Evolutionary conservation across 2,797 vertebrate species (phyloP).

Genomic region (Falco novaeseelandiae): DNA sequence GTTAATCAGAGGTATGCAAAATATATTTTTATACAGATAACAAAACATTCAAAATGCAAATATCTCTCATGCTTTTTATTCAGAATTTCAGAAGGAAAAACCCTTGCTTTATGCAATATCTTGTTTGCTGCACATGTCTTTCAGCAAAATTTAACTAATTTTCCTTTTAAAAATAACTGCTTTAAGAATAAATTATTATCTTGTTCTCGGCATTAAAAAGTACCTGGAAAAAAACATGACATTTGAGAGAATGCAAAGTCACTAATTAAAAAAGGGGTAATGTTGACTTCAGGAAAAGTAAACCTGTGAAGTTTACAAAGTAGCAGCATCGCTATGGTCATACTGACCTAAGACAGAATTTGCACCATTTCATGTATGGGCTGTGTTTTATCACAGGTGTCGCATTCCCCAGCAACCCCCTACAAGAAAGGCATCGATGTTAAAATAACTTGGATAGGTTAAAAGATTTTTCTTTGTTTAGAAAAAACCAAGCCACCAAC

Average conservation of each 20-base stretch:
- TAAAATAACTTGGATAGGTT: neutral
- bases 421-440: accelerated
- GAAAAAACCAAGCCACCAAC: neutral
- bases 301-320: neutral
- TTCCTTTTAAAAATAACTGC: neutral
- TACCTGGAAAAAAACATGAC: accelerated
- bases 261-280: neutral
- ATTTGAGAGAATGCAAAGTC: neutral
- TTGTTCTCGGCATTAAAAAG: neutral
- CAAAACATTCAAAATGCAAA: neutral
- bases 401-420: neutral
- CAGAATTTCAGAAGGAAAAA: neutral
- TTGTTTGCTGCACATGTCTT: neutral
- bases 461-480: neutral
- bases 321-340: neutral
- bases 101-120: neutral
- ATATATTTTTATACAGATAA: neutral
- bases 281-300: neutral
- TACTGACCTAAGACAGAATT: neutral
- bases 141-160: neutral
- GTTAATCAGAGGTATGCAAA: neutral
- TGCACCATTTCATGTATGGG: neutral
- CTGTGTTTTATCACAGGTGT: neutral
- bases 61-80: neutral
- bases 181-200: neutral